Evolutionary conservation across 1,140 invertebrate species (phyloP).

Genomic region (Rhynchophorus ferrugineus): DNA sequence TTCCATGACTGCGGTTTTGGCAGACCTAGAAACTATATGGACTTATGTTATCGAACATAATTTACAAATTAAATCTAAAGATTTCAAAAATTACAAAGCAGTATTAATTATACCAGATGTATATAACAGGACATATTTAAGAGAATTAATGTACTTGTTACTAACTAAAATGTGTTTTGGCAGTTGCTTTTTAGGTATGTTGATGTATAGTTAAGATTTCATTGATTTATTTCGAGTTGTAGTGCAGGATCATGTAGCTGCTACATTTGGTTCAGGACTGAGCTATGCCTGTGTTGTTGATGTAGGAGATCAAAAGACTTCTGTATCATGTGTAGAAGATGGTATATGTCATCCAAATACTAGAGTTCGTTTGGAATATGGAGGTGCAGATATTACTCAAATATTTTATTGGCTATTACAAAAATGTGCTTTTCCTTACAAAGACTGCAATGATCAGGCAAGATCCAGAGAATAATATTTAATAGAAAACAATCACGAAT

Average conservation of each 20-base stretch:
- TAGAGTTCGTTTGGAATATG: slow-evolving; percentile 77
- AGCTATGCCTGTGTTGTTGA: slow-evolving; percentile 91
- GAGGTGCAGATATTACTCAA: slow-evolving; percentile 82
- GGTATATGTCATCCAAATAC: slow-evolving; percentile 87
- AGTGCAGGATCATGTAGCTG: slow-evolving; percentile 77
- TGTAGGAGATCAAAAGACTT: slow-evolving; percentile 91
- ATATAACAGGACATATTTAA: slow-evolving; percentile 80
- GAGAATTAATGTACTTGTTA: slow-evolving; percentile 75
- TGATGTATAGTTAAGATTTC: slow-evolving; percentile 60
- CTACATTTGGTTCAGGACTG: slow-evolving; percentile 88
- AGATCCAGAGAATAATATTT: not conserved
- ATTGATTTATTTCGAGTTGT: slow-evolving; percentile 40
- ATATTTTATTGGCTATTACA: slow-evolving; percentile 78
- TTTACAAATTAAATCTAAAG: slow-evolving; percentile 66
- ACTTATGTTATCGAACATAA: slow-evolving; percentile 66
- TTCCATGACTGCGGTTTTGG: slow-evolving; percentile 71
- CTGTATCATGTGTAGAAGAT: slow-evolving; percentile 93
- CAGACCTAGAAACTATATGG: slow-evolving; percentile 85
- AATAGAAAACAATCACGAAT: not conserved
- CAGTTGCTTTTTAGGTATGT: slow-evolving; percentile 65
- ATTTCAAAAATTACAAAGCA: slow-evolving; percentile 76
- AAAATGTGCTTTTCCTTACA: slow-evolving; percentile 84
- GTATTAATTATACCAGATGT: slow-evolving; percentile 87
- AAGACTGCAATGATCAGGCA: slow-evolving; percentile 57
- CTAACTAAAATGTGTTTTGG: slow-evolving; percentile 79